Evolutionary conservation across 2,888 invertebrate species (phyloP), one percentile per base, ranked within the genome.

Genomic region (Colletes collaris): DNA sequence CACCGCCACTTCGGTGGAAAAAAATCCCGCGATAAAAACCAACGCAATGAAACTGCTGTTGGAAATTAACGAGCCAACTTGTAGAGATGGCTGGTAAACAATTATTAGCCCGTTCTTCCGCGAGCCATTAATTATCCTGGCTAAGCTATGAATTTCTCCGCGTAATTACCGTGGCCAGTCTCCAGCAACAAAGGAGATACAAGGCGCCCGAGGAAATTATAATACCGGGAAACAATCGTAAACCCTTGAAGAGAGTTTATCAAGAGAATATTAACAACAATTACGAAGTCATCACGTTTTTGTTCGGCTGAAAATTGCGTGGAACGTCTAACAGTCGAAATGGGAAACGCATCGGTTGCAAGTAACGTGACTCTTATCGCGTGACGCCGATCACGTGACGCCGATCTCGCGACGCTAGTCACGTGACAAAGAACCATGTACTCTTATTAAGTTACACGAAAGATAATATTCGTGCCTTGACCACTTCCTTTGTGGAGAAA

Each of bases 101-200:
- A 79, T 79, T 79, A 79, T 72, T 68, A 79, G 59, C 71, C 71
- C 67, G 64, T 79, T 79, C 78, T 40, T 46, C n/a, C 58, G 63
- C 62, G 52, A 27, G 16, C 40, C 65, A 59, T 79, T 80, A 79
- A 80, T 78, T 73, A 66, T 62, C 49, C 16, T 35, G 60, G 72
- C 79, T 74, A 53, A 73, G 63, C 68, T 52, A 55, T 66, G 65
- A 79, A 70, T 73, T 65, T n/a, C 19, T 46, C 52, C 10, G 40
- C 8, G 58, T 79, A 79, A 80, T 79, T 73, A 73, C 50, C 13
- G 58, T 6, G 56, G 56, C 56, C 44, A 3, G 27, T 8, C 46
- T 44, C 55, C 52, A 68, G 40, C 62, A 4, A n/a, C 7, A 37
- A 63, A 58, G 62, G 66, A 66, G 27, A 50, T 7, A 4, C n/a